Conservation (phyloP, 2,888 invertebrate genomes). For the Tachina fera region DNA sequence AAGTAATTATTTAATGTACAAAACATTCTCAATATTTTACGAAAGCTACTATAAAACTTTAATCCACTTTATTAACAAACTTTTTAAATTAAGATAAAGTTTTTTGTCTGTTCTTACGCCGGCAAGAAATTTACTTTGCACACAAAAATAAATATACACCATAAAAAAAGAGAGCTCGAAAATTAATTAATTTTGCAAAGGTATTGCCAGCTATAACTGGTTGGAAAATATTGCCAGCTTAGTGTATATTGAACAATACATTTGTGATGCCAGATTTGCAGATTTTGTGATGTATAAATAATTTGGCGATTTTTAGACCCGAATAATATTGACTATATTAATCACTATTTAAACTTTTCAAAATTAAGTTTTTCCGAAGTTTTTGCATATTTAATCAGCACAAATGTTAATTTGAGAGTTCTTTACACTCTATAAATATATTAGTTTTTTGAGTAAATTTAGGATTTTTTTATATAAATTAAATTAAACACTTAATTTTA, state of each 20-base stretch:
- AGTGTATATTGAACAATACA: neutral
- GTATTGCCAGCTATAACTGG: conserved; percentile 38
- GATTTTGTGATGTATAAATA: no score
- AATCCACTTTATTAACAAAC: neutral
- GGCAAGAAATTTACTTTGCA: conserved; percentile 21
- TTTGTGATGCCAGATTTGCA: neutral
- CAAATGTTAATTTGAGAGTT: no score
- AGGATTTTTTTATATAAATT: no score
- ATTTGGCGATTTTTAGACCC: neutral
- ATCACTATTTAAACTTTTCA: no score
- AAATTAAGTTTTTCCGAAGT: no score
- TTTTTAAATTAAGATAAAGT: conserved; percentile 10
- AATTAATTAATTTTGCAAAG: neutral
- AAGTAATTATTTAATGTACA: conserved; percentile 81
- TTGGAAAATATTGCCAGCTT: conserved; percentile 15
- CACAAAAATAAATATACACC: conserved; percentile 42
- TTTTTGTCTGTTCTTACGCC: neutral
- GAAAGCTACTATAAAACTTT: neutral
- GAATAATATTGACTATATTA: no score
- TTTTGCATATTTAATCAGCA: no score
- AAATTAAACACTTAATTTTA: no score
- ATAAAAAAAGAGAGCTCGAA: conserved; percentile 58
- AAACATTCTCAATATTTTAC: conserved; percentile 73
- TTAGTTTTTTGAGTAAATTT: no score
- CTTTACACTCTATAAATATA: no score